Conservation (phyloP, 2,797 vertebrate species). For the Crossoptilon crossoptilon region DNA sequence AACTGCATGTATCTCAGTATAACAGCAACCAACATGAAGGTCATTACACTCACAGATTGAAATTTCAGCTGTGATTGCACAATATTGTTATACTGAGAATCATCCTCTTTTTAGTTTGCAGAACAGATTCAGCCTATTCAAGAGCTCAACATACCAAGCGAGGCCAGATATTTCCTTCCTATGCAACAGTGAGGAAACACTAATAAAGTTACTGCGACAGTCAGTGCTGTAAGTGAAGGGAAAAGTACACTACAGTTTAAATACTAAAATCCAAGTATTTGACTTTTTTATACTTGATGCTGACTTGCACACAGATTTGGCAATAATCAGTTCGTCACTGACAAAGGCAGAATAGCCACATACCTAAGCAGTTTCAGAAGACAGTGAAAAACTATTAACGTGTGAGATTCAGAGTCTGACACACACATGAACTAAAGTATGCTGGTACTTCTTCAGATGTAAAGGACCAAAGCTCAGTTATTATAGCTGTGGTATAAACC, state of each 20-base stretch:
- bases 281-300: background rate
- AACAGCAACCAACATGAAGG: background rate
- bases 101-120: background rate
- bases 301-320: background rate
- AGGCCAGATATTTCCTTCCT: background rate
- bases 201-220: background rate
- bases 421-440: background rate
- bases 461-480: background rate
- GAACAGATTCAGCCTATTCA: background rate
- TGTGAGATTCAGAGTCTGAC: background rate
- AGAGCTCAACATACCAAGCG: background rate
- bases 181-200: background rate
- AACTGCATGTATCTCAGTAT: background rate
- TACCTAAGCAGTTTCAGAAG: background rate
- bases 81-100: background rate
- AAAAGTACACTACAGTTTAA: background rate
- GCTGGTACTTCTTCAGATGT: background rate
- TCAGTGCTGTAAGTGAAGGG: background rate
- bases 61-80: background rate
- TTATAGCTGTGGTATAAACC: background rate
- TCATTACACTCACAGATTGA: background rate
- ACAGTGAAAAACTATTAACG: background rate
- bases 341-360: background rate
- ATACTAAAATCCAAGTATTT: background rate
- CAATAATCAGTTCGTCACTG: background rate